These are phyloP conservation scores for Euphysa ruthae DNA, from an alignment of 30 jellyfish, hydroid and myxozoan species.

Conservation along the genomic window DNA sequence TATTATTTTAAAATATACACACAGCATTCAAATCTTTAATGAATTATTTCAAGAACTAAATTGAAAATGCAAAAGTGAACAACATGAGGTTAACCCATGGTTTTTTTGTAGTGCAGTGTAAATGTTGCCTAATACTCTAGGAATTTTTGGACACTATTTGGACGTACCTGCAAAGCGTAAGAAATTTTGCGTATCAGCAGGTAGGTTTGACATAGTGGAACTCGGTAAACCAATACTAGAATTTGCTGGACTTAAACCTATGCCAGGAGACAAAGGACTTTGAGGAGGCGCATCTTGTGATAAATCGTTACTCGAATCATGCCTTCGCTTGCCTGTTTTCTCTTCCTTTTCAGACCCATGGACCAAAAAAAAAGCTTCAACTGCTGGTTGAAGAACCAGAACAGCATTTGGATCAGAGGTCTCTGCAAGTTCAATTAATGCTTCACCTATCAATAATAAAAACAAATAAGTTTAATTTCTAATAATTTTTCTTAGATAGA, in stretches of 20 bases:
- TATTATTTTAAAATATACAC: too few species aligned
- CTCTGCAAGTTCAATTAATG: conserved; percentile 82
- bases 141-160: too few species aligned
- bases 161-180: conserved; percentile 86
- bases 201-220: conserved; percentile 41
- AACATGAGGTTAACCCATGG: too few species aligned
- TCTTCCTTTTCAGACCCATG: conserved; percentile 93
- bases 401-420: conserved; percentile 96
- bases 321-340: conserved; percentile 28
- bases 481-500: not conserved
- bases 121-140: too few species aligned
- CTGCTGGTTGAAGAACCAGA: conserved; percentile 91
- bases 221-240: conserved; percentile 30
- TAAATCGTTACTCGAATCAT: conserved; percentile 14
- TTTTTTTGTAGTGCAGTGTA: too few species aligned
- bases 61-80: too few species aligned
- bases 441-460: conserved; percentile 50
- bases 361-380: conserved; percentile 86
- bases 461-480: not conserved
- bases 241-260: conserved; percentile 50
- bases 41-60: too few species aligned
- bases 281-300: conserved; percentile 74
- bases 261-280: conserved; percentile 92
- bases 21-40: too few species aligned
- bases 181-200: conserved; percentile 94